phyloP scores from a whole-genome alignment of 2,113 vertebrate genomes.

The Rhinopomastus cyanomelas region DNA sequence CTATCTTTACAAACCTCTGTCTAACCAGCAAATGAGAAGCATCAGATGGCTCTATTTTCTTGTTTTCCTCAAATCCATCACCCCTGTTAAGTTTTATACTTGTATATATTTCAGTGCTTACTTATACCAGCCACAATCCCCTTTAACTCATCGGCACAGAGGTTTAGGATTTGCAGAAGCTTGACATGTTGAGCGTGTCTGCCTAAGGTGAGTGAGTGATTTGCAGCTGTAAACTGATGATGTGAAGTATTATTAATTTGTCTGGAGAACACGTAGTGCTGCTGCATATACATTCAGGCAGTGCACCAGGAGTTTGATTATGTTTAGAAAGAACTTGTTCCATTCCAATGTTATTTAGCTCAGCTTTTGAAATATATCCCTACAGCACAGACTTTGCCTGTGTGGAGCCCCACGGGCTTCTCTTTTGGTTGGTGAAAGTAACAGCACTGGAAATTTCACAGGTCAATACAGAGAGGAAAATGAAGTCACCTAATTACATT shows the following conservation, averaged over 20 bases:
- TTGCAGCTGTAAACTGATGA: not conserved
- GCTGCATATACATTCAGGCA: not conserved
- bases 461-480: not conserved
- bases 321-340: not conserved
- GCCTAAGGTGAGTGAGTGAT: not conserved
- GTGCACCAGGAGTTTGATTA: not conserved
- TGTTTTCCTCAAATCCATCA: not conserved
- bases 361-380: not conserved
- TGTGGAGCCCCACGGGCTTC: not conserved
- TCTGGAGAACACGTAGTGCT: not conserved
- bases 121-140: not conserved
- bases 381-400: not conserved
- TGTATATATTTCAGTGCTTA: not conserved
- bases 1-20: not conserved
- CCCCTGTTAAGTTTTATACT: not conserved
- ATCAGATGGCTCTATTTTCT: not conserved
- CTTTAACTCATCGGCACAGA: not conserved
- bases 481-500: not conserved
- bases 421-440: not conserved
- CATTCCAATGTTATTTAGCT: not conserved
- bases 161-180: not conserved
- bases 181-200: not conserved
- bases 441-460: not conserved
- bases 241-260: not conserved
- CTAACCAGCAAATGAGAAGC: conserved; percentile 11